A percentile compares a stretch with the other conserved stretches of the same genome.
phyloP scores from a whole-genome alignment of 2,888 invertebrate species.

The Branchipolynoe longqiensis region DNA sequence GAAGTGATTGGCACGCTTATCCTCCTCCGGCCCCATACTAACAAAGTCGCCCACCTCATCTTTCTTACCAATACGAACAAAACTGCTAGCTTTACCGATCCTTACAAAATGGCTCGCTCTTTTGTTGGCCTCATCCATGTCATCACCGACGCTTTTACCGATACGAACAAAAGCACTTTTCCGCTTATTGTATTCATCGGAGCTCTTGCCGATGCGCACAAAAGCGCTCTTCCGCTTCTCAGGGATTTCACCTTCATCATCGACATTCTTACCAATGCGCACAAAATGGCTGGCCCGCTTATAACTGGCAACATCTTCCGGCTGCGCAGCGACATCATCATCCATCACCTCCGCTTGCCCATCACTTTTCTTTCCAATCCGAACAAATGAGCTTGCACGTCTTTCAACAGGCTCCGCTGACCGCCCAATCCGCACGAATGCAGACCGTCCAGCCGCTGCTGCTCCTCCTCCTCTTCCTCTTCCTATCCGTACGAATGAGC shows the following conservation, averaged over 20 bases:
- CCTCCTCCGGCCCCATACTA: slow-evolving; percentile 8
- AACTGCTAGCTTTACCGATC: slow-evolving; percentile 61
- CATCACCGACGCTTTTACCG: slow-evolving; percentile 41
- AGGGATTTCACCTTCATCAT: neutral
- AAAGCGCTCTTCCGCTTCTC: slow-evolving; percentile 62
- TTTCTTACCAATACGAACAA: slow-evolving; percentile 62
- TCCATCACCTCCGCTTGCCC: slow-evolving; percentile 5
- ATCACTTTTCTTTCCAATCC: slow-evolving; percentile 61
- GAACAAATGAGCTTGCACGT: slow-evolving; percentile 61
- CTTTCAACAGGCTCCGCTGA: slow-evolving; percentile 31
- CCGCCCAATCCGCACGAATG: neutral
- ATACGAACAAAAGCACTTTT: slow-evolving; percentile 56
- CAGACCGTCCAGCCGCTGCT: slow-evolving; percentile 17
- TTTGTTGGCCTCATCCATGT: slow-evolving; percentile 19
- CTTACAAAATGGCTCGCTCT: slow-evolving; percentile 60
- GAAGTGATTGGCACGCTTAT: slow-evolving; percentile 62
- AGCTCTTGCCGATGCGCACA: slow-evolving; percentile 62
- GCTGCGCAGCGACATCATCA: neutral
- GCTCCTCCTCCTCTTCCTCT: slow-evolving; percentile 46
- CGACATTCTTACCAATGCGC: slow-evolving; percentile 50
- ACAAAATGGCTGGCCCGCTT: slow-evolving; percentile 59
- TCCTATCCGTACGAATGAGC: slow-evolving; percentile 61
- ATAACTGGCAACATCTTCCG: slow-evolving; percentile 5
- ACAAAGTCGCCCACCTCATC: slow-evolving; percentile 8
- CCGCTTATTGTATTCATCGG: slow-evolving; percentile 11